Percentiles rank a stretch among this genome's conserved stretches.
Evolutionary conservation across 2,888 invertebrate species (phyloP).

Genomic region (Choristoneura rosaceana): DNA sequence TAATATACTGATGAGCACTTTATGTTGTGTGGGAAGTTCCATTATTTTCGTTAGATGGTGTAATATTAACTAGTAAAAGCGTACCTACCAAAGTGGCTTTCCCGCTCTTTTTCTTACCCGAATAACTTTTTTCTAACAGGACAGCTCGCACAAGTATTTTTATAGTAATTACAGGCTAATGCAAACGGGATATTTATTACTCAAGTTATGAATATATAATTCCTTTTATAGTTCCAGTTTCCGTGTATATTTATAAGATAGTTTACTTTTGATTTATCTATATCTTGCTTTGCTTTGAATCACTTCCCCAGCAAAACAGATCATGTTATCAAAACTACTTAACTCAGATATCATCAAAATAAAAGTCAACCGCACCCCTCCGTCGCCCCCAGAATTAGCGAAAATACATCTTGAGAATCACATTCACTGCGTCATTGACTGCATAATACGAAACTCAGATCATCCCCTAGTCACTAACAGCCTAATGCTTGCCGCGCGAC

Average conservation of each 20-base stretch:
- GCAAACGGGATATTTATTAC: no score
- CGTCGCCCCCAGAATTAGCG: slow-evolving; percentile 27
- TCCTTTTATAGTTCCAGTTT: no score
- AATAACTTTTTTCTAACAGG: no score
- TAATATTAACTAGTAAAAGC: no score
- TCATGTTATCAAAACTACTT: background rate
- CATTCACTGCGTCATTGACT: slow-evolving; percentile 43
- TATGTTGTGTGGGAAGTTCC: no score
- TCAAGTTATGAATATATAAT: no score
- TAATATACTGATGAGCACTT: no score
- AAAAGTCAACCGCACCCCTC: background rate
- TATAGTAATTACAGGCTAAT: no score
- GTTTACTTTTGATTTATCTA: background rate
- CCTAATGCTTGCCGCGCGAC: slow-evolving; percentile 75
- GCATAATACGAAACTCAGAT: slow-evolving; percentile 31
- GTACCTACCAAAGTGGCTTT: no score
- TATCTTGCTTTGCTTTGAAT: background rate
- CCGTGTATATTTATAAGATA: background rate
- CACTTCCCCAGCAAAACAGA: background rate
- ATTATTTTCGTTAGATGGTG: no score
- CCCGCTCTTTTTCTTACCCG: no score
- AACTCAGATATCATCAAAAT: background rate
- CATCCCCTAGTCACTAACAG: slow-evolving; percentile 61
- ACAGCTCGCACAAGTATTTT: no score
- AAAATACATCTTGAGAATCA: slow-evolving; percentile 40